Evolutionary conservation across 2,113 vertebrate genomes (phyloP).

Genomic region (Marmota flaviventris): DNA sequence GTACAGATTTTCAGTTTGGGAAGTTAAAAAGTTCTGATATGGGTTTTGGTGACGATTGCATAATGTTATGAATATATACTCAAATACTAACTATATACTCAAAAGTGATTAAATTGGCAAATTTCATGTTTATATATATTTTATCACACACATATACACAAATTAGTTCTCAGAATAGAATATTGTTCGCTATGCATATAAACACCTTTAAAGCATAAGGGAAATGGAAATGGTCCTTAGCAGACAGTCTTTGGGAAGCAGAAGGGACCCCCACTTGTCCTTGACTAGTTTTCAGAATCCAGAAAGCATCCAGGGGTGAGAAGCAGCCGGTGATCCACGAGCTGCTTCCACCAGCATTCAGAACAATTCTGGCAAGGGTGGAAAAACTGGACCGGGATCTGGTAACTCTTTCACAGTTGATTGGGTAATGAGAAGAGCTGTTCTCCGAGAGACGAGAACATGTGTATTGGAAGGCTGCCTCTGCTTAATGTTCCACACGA

Average conservation of each 20-base stretch:
- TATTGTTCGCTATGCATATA: neutral
- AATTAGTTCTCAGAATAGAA: neutral
- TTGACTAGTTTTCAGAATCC: neutral
- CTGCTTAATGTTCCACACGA: conserved; percentile 50
- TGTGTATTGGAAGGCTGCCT: conserved; percentile 75
- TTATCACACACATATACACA: neutral
- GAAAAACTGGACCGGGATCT: neutral
- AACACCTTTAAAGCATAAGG: neutral
- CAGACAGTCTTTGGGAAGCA: neutral
- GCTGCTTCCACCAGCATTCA: neutral
- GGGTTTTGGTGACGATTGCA: neutral
- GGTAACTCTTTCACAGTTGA: conserved; percentile 52
- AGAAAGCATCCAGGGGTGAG: neutral
- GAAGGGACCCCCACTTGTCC: neutral
- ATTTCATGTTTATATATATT: neutral
- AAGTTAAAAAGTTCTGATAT: neutral
- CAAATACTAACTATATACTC: too few relatives aligned
- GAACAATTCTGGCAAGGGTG: neutral
- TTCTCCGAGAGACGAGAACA: conserved; percentile 67
- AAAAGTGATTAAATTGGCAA: neutral
- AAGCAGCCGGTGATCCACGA: accelerated
- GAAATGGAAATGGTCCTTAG: neutral
- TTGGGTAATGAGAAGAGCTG: conserved; percentile 58
- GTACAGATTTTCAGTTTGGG: neutral
- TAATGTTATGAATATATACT: neutral